Base-by-base conservation (phyloP, 2,797 vertebrate genomes). In the Sciurus carolinensis region DNA sequence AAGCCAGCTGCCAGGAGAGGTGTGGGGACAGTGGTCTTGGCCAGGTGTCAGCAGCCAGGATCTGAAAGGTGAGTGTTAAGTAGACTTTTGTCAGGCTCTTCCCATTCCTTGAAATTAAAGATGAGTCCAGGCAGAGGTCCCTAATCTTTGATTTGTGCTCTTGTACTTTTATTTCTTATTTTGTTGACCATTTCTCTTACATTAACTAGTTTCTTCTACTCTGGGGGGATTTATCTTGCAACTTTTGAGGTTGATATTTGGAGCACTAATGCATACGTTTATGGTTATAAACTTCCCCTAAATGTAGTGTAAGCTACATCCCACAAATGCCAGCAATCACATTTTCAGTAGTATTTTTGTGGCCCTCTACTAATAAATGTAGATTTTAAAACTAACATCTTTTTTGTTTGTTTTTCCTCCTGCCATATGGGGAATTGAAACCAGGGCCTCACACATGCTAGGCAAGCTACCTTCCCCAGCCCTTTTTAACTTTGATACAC, bases 131-230 rank as follows among this genome's bases (percentile, higher is more conserved):
- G 39, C 26, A 52, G 18, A 66, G n/a, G 9, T 54, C 64, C 33
- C 44, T 87, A 44, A 76, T 82, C 33, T 95, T 84, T 47, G 54
- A 33, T 80, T 85, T 81, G 22, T n/a, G 54, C 80, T 17, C 11
- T 72, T 64, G 82, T 66, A 59, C 39, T 90, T 90, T 79, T 79
- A 39, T 87, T 95, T 82, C 42, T 52, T 93, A 12, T 52, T 82
- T 90, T 36, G 36, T 33, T 77, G 18, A 54, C 36, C 52, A 0
- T 64, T 66, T 57, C 24, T 64, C 67, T 80, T 73, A 75, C 1
- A 67, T 90, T 86, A 71, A n/a, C n/a, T 95, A n/a, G 22, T 89
- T 96, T 85, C 22, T 59, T 79, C 50, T 54, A 30, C 64, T 87
- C 62, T 67, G 8, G 15, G 62, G 5, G 36, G 22, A 26, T 75